phyloP scores from a whole-genome alignment of 1,140 invertebrate species.

The Pogonomyrmex californicus region DNA sequence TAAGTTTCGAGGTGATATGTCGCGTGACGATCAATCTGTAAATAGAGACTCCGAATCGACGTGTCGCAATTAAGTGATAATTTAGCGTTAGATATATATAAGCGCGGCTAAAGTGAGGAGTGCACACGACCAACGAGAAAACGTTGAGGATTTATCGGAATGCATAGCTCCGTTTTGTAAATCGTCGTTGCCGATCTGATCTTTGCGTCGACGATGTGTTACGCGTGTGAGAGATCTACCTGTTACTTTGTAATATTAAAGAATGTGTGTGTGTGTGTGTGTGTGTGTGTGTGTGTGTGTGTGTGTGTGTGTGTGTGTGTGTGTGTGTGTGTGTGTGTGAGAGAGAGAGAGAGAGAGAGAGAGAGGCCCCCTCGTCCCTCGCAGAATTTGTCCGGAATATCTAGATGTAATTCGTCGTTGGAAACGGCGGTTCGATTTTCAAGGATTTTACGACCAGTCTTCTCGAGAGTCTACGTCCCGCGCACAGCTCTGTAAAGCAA shows the following conservation, averaged over 20 bases:
- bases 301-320: too few species aligned
- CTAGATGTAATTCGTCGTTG: constrained; percentile 49
- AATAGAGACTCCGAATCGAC: constrained; percentile 28
- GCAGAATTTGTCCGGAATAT: constrained; percentile 33
- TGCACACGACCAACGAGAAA: constrained; percentile 22
- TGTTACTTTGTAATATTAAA: constrained; percentile 30
- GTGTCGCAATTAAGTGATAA: constrained; percentile 33
- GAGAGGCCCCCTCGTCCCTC: constrained; percentile 49
- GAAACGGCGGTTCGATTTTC: constrained; percentile 62
- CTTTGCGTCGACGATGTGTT: constrained; percentile 17
- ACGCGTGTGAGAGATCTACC: constrained; percentile 6
- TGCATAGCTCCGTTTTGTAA: constrained; percentile 17
- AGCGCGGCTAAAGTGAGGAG: constrained; percentile 15
- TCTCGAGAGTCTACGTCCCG: constrained; percentile 58
- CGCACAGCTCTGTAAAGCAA: constrained; percentile 71
- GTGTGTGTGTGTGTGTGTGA: too few species aligned
- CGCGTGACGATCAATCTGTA: constrained; percentile 18
- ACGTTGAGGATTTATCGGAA: neutral
- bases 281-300: too few species aligned
- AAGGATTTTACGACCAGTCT: constrained; percentile 67
- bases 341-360: constrained; percentile 9
- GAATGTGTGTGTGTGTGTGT: too few species aligned
- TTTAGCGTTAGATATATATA: constrained; percentile 4
- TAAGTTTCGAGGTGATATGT: constrained; percentile 4
- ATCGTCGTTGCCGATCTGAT: constrained; percentile 27